Evolutionary conservation across 2,797 vertebrate species (phyloP).

Genomic region (Graptemys geographica): DNA sequence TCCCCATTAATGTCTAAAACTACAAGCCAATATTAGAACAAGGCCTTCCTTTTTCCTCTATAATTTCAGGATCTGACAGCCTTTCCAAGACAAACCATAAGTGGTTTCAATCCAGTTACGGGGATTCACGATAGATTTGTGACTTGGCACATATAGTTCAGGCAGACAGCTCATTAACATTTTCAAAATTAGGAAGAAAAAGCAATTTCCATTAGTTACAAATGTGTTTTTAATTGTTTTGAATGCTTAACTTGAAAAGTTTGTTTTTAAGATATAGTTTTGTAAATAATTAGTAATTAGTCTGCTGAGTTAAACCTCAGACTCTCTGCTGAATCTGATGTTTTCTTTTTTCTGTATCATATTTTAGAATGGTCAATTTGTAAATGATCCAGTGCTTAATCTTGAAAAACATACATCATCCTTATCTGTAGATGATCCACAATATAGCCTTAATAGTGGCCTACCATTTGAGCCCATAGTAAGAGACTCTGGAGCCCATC

Average conservation of each 20-base stretch:
- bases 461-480: constrained; percentile 1
- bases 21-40: constrained; percentile 20
- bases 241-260: not conserved
- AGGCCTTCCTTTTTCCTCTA: not conserved
- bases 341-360: not conserved
- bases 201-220: too few relatives aligned
- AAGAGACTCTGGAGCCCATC: not conserved
- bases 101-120: not conserved
- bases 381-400: not conserved
- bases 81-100: constrained; percentile 14
- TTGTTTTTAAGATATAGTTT: not conserved
- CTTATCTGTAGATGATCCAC: not conserved
- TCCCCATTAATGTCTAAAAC: constrained; percentile 21
- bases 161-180: not conserved
- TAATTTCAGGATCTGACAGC: constrained; percentile 34
- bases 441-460: not conserved
- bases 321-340: not conserved
- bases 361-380: constrained; percentile 19
- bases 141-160: not conserved
- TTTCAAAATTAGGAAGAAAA: not conserved
- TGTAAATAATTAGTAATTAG: constrained; percentile 8
- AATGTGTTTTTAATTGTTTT: not conserved
- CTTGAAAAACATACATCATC: not conserved
- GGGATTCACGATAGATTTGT: constrained; percentile 40
- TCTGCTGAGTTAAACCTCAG: not conserved